Conservation (phyloP, 2,888 invertebrate species). For the Idaea dimidiata region DNA sequence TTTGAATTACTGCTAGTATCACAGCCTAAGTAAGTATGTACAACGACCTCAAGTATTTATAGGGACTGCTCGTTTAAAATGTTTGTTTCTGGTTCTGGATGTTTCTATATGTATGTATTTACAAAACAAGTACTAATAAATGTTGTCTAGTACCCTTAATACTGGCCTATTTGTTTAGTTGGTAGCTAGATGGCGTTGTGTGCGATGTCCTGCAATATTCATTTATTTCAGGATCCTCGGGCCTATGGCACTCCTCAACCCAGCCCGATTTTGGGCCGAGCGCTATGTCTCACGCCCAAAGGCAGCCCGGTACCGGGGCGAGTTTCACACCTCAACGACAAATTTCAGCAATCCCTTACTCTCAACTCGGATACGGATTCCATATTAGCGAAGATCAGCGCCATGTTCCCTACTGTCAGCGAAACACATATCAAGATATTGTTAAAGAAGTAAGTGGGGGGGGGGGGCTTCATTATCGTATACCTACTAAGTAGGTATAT, state of each 20-base stretch:
- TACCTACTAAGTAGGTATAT: too few relatives aligned
- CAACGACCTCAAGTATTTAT: too few relatives aligned
- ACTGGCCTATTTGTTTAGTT: too few relatives aligned
- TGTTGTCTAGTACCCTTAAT: too few relatives aligned
- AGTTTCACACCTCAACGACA: slow-evolving; percentile 72
- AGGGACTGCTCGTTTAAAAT: too few relatives aligned
- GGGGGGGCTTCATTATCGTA: not conserved
- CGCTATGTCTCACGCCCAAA: slow-evolving; percentile 70
- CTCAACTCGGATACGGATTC: slow-evolving; percentile 85
- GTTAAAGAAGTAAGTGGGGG: slow-evolving; percentile 90
- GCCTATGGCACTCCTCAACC: slow-evolving; percentile 64
- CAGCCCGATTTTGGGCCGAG: slow-evolving; percentile 69
- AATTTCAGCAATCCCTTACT: slow-evolving; percentile 83
- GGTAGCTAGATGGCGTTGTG: not conserved
- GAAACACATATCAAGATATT: slow-evolving; percentile 93
- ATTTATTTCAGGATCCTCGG: slow-evolving; percentile 51
- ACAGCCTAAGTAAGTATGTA: too few relatives aligned
- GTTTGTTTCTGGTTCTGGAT: too few relatives aligned
- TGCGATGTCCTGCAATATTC: not conserved
- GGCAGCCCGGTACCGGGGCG: slow-evolving; percentile 75
- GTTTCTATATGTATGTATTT: too few relatives aligned
- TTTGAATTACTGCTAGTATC: too few relatives aligned
- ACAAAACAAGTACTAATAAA: too few relatives aligned
- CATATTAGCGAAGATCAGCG: slow-evolving; percentile 88
- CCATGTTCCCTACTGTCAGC: slow-evolving; percentile 94